Conservation (phyloP, 2,888 invertebrate species). For the Elegia similella region DNA sequence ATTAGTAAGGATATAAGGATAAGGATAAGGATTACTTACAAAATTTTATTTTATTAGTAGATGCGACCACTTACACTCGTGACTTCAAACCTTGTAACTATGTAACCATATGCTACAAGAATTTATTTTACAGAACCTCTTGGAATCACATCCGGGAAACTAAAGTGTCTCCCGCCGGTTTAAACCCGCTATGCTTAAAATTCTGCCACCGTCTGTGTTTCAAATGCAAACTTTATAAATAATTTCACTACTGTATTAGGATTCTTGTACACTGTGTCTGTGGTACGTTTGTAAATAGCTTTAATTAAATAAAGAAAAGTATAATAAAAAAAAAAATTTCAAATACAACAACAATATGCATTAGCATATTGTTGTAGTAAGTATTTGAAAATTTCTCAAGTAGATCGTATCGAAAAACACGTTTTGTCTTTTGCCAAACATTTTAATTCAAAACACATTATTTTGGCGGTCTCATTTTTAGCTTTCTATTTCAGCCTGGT, state of each 20-base stretch:
- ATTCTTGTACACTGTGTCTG: conserved; percentile 29
- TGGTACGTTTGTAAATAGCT: neutral
- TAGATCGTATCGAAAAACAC: too few species aligned
- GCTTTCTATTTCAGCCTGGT: too few species aligned
- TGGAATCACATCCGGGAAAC: conserved; percentile 24
- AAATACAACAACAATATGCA: too few species aligned
- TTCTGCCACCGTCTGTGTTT: conserved; percentile 23
- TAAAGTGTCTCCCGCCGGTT: conserved; percentile 22
- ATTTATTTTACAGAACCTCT: conserved; percentile 23
- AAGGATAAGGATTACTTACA: too few species aligned
- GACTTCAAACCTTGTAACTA: neutral
- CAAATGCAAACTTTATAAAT: conserved; percentile 43
- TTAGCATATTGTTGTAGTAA: too few species aligned
- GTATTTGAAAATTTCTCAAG: too few species aligned
- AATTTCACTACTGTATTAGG: conserved; percentile 50
- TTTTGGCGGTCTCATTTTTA: too few species aligned
- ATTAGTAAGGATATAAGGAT: too few species aligned
- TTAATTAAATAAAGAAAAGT: neutral
- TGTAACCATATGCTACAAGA: conserved; percentile 18
- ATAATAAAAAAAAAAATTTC: neutral
- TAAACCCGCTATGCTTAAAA: conserved; percentile 21
- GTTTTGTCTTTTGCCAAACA: too few species aligned
- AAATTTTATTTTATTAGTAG: too few species aligned
- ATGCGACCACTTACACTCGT: neutral
- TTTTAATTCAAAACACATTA: too few species aligned